Evolutionary conservation across 2,888 invertebrate species (phyloP), one percentile per base, ranked within the genome.

Genomic region (Dichetophora obliterata): DNA sequence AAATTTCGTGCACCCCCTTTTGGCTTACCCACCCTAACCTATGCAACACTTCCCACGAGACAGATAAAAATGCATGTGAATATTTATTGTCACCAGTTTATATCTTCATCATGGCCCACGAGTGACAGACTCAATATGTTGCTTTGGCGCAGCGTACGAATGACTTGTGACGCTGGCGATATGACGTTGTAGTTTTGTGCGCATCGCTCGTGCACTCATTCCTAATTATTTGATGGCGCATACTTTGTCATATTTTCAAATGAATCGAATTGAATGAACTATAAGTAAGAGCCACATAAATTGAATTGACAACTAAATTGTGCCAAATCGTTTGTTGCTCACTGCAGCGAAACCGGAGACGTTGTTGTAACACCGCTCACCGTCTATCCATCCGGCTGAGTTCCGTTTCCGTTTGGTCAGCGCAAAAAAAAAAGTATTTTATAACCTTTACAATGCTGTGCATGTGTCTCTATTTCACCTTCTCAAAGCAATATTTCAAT

Each of bases 291-390:
- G 24, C 24, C 80, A 82, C 86, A 87, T 87, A 87, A 87, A 87
- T 87, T 85, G 83, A 83, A 86, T 85, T 86, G 86, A 86, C 86
- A 87, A 85, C 83, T 86, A 86, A 87, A 87, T 87, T 87, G 86
- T 84, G 82, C 82, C 81, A 82, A 77, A 76, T 78, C 75, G 71
- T 66, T 74, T 68, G 69, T 68, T 77, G 80, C 80, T 76, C 77
- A 77, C 76, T 78, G 82, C 78, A 78, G 82, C 78, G 79, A 75
- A 72, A 84, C 87, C 86, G 86, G 87, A 87, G 87, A 87, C 85
- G 86, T 83, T 86, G 85, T 85, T 86, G 85, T 24, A 14, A 24
- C 27, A 9, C 22, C 50, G 31, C 54, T 22, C 54, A 48, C 54
- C 24, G 66, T 52, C 19, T 37, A 8, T 84, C 86, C 86, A 87